Percentiles rank a stretch among this genome's conserved stretches.
Conservation (phyloP, 2,113 vertebrate species). For the Cynopterus brachyotis region DNA sequence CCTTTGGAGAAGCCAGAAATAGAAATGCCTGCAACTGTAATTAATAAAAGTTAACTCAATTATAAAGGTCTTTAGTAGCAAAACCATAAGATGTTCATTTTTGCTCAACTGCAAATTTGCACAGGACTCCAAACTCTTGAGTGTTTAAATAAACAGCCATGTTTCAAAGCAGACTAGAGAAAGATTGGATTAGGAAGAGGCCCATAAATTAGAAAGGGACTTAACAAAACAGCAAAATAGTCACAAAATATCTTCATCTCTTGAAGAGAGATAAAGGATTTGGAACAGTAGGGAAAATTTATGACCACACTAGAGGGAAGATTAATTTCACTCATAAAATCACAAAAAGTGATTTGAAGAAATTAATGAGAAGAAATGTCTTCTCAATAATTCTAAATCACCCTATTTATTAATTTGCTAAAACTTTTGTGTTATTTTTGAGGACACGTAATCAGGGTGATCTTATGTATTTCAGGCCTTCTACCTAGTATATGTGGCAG, state of each 20-base stretch:
- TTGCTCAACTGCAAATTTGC: conserved; percentile 18
- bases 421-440: background rate
- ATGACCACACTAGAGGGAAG: background rate
- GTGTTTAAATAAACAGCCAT: background rate
- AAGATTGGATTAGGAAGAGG: background rate
- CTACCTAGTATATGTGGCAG: background rate
- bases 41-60: conserved; percentile 5
- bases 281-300: background rate
- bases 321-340: background rate
- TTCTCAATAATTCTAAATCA: conserved; percentile 29
- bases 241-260: background rate
- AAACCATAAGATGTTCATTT: background rate
- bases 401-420: background rate
- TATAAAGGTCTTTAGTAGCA: background rate
- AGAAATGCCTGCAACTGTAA: conserved; percentile 15
- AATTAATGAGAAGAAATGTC: background rate
- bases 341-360: background rate
- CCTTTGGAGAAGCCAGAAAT: background rate
- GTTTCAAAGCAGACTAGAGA: background rate
- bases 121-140: background rate
- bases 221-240: background rate
- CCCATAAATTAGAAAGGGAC: background rate
- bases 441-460: background rate
- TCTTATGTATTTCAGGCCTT: background rate
- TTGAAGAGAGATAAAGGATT: background rate